Percentiles rank a stretch among this genome's conserved stretches.
Conservation (phyloP, 2,113 vertebrate genomes). For the Danio rerio region DNA sequence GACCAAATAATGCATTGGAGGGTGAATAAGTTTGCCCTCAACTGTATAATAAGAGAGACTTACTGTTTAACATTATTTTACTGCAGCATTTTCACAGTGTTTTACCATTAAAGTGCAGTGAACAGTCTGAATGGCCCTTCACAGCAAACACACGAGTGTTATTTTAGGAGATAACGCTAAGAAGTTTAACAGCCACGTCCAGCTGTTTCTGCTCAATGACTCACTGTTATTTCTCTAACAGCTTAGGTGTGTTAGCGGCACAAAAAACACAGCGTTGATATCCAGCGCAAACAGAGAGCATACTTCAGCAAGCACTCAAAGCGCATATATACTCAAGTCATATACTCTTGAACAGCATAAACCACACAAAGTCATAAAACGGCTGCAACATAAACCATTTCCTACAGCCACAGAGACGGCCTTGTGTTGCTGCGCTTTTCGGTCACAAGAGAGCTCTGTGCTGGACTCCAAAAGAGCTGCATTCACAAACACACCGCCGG, state of each 20-base stretch:
- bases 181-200: background rate
- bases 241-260: background rate
- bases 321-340: constrained; percentile 32
- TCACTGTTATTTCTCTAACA: constrained; percentile 6
- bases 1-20: too few relatives aligned
- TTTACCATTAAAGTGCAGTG: too few relatives aligned
- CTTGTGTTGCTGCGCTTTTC: constrained; percentile 48
- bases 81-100: too few relatives aligned
- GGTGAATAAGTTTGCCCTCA: too few relatives aligned
- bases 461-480: constrained; percentile 38
- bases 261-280: background rate
- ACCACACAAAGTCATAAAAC: constrained; percentile 43
- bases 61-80: too few relatives aligned
- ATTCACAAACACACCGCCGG: constrained; percentile 47
- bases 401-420: constrained; percentile 43
- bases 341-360: constrained; percentile 38
- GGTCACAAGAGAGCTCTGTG: constrained; percentile 52
- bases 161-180: background rate
- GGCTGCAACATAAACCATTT: constrained; percentile 42
- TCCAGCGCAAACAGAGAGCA: constrained; percentile 26
- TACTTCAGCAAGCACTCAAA: constrained; percentile 30
- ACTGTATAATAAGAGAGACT: too few relatives aligned
- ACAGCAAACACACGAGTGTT: background rate
- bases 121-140: too few relatives aligned
- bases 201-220: constrained; percentile 22